Conservation (phyloP, 2,888 invertebrate species). For the Danaus chrysippus region DNA sequence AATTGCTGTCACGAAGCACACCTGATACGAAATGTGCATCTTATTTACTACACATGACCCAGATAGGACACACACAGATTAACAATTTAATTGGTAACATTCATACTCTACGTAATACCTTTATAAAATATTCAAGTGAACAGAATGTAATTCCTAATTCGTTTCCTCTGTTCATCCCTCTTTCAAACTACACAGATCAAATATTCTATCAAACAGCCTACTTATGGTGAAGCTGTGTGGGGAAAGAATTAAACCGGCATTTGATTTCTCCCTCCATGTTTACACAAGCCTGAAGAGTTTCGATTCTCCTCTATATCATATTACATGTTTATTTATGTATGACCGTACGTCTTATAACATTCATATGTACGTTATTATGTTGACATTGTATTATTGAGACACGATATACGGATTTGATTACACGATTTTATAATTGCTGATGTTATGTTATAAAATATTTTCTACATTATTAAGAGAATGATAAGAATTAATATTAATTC, state of each 20-base stretch:
- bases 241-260: constrained; percentile 3
- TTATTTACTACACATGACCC: constrained; percentile 11
- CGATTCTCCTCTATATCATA: background rate
- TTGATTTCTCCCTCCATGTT: constrained; percentile 1
- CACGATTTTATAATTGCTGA: too few relatives aligned
- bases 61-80: background rate
- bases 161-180: too few relatives aligned
- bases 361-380: background rate
- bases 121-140: too few relatives aligned
- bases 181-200: background rate
- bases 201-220: constrained; percentile 4
- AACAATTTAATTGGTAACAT: background rate
- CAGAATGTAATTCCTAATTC: background rate
- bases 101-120: too few relatives aligned
- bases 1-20: constrained; percentile 38
- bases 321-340: constrained; percentile 6
- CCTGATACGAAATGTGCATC: constrained; percentile 28
- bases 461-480: too few relatives aligned
- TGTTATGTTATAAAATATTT: too few relatives aligned
- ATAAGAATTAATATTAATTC: too few relatives aligned
- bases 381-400: too few relatives aligned
- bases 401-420: too few relatives aligned
- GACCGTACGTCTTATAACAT: background rate
- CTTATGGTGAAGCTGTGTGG: constrained; percentile 4
- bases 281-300: constrained; percentile 5